Evolutionary conservation across 2,888 invertebrate genomes (phyloP).

Genomic region (Drosophila anceps): DNA sequence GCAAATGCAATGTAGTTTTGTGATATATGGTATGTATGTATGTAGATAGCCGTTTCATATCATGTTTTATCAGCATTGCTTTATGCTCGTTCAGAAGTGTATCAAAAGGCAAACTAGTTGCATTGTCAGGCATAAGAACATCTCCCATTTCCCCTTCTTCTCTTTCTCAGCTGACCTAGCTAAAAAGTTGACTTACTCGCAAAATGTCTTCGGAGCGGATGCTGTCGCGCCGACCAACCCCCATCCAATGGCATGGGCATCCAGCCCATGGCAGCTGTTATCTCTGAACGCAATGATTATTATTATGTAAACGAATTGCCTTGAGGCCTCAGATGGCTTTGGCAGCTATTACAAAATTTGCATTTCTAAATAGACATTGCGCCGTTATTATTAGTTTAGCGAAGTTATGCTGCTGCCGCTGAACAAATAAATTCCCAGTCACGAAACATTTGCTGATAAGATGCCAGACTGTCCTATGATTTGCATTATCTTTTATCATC

Average conservation of each 20-base stretch:
- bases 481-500: slow-evolving; percentile 55
- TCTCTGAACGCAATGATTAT: slow-evolving; percentile 40
- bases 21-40: background rate
- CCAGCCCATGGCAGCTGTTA: slow-evolving; percentile 28
- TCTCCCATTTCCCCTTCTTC: background rate
- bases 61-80: background rate
- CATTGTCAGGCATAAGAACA: slow-evolving; percentile 39
- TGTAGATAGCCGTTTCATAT: background rate
- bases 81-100: slow-evolving; percentile 7
- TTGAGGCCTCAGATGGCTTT: slow-evolving; percentile 47
- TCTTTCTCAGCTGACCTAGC: slow-evolving; percentile 14
- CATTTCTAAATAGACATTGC: slow-evolving; percentile 72
- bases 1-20: slow-evolving; percentile 3
- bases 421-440: slow-evolving; percentile 42
- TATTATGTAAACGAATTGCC: slow-evolving; percentile 67
- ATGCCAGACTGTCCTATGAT: slow-evolving; percentile 14
- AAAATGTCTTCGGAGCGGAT: slow-evolving; percentile 38
- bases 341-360: slow-evolving; percentile 64
- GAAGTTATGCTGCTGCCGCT: slow-evolving; percentile 30
- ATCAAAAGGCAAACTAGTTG: slow-evolving; percentile 41
- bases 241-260: background rate
- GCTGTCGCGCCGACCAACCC: slow-evolving; percentile 13
- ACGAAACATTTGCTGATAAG: slow-evolving; percentile 7
- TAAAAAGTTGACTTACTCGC: slow-evolving; percentile 21
- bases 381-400: slow-evolving; percentile 64